Conservation (phyloP, 2,888 invertebrate species). For the Mycogona germanica region DNA sequence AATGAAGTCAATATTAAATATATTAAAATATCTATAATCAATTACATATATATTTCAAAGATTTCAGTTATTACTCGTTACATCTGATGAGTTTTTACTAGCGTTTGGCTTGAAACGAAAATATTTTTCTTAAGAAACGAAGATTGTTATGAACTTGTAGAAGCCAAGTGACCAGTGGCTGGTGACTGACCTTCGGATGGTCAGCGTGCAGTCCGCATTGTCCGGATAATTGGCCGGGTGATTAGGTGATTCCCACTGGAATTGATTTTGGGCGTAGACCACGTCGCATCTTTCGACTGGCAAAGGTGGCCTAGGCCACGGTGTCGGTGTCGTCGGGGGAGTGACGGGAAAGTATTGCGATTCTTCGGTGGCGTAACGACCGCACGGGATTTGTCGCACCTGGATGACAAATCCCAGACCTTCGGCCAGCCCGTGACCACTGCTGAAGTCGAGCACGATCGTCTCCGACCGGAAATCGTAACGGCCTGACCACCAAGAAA, state of each 20-base stretch:
- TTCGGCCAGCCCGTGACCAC: background rate
- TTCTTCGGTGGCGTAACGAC: background rate
- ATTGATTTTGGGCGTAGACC: background rate
- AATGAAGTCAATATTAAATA: no score
- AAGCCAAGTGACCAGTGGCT: no score
- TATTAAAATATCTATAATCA: no score
- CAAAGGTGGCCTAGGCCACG: background rate
- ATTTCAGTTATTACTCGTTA: no score
- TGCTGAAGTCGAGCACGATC: background rate
- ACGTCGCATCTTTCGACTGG: conserved; percentile 5
- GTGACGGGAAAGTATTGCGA: background rate
- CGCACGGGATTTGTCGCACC: background rate
- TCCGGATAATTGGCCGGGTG: background rate
- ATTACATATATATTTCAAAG: no score
- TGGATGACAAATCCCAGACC: background rate
- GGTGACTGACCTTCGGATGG: conserved; percentile 1
- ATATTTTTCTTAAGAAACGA: no score
- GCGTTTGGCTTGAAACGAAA: background rate
- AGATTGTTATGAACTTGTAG: no score
- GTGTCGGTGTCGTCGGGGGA: background rate
- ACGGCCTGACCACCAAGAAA: background rate
- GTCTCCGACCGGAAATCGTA: background rate
- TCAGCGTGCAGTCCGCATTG: background rate
- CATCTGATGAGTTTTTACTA: background rate
- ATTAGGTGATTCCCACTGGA: background rate